phyloP scores from a whole-genome alignment of 2,888 invertebrate species.

The Pelosia muscerda region DNA sequence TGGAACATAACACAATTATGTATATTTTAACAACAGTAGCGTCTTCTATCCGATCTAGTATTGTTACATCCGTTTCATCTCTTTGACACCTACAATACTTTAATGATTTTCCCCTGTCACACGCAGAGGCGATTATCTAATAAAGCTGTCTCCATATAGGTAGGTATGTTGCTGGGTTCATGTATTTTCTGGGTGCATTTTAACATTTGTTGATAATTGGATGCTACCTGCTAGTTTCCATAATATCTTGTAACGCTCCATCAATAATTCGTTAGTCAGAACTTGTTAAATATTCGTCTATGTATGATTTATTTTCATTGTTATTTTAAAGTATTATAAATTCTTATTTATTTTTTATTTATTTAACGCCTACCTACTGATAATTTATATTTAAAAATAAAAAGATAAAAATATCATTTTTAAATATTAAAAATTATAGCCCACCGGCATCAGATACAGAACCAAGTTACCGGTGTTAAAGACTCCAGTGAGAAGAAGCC shows the following conservation, averaged over 20 bases:
- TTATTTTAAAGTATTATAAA: conserved; percentile 71
- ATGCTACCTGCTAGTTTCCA: conserved; percentile 66
- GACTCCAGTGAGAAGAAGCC: too few species aligned
- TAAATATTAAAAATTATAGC: too few species aligned
- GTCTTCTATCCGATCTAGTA: conserved; percentile 48
- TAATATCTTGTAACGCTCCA: conserved; percentile 70
- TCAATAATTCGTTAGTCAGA: conserved; percentile 71
- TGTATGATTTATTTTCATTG: conserved; percentile 59
- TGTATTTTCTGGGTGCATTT: conserved; percentile 31
- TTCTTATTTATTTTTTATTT: too few species aligned
- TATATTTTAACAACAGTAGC: conserved; percentile 56
- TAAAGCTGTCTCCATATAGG: conserved; percentile 26
- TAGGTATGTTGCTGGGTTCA: neutral
- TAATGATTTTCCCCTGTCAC: conserved; percentile 34
- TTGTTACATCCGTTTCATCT: conserved; percentile 43
- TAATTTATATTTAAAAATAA: too few species aligned
- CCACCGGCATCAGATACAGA: too few species aligned
- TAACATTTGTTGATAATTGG: conserved; percentile 68
- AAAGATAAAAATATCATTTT: too few species aligned
- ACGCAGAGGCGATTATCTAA: conserved; percentile 18
- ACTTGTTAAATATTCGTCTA: conserved; percentile 39
- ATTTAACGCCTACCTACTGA: too few species aligned
- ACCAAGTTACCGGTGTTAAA: too few species aligned
- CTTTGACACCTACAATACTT: conserved; percentile 41
- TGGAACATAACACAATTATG: conserved; percentile 24